Conservation (phyloP, 2,888 invertebrate genomes). For the Hypsopygia costalis region DNA sequence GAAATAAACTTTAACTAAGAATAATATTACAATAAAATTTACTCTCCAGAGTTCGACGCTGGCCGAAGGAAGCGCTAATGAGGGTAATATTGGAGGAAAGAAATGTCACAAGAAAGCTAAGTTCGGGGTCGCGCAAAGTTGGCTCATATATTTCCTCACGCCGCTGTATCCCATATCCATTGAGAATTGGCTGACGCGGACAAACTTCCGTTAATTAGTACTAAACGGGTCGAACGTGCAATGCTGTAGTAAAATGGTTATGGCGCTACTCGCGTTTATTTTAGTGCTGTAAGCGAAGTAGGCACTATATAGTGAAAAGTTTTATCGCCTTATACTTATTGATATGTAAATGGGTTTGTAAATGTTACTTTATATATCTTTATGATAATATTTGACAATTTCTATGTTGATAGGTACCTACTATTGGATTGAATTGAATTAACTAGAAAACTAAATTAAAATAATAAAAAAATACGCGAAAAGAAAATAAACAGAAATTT, state of each 20-base stretch:
- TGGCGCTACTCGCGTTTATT: background rate
- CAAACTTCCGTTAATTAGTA: slow-evolving; percentile 5
- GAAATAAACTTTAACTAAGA: too few species aligned
- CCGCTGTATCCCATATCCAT: slow-evolving; percentile 2
- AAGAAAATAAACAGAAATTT: too few species aligned
- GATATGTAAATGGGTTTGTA: too few species aligned
- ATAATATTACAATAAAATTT: background rate
- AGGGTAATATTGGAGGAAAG: slow-evolving; percentile 15
- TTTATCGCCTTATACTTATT: too few species aligned
- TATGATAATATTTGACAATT: too few species aligned
- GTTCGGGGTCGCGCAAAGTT: slow-evolving; percentile 9
- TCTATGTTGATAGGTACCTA: too few species aligned
- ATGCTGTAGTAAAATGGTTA: slow-evolving; percentile 1
- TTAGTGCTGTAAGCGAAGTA: background rate
- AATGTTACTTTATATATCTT: too few species aligned
- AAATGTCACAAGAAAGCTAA: slow-evolving; percentile 15
- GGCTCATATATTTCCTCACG: background rate
- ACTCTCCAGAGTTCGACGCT: background rate
- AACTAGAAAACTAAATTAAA: too few species aligned
- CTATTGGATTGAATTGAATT: too few species aligned
- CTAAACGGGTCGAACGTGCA: slow-evolving; percentile 2
- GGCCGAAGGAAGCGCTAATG: slow-evolving; percentile 13
- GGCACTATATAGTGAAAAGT: background rate
- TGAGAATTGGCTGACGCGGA: slow-evolving; percentile 1
- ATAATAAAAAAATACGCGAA: too few species aligned